These are phyloP conservation scores for Homarus americanus DNA, from an alignment of 1,140 invertebrate species.

Conservation along the genomic window DNA sequence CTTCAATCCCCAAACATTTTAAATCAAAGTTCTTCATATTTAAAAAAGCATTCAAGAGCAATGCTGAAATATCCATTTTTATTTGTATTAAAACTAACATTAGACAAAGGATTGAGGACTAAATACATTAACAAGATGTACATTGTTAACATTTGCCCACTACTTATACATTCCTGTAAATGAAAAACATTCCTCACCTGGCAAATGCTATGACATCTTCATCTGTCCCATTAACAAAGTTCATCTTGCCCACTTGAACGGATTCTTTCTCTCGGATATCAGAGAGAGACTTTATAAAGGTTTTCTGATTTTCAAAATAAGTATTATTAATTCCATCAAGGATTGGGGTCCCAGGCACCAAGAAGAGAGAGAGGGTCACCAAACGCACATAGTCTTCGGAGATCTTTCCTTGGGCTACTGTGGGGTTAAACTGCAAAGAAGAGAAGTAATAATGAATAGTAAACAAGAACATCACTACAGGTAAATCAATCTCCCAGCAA, in stretches of 20 bases:
- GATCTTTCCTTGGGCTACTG: constrained; percentile 9
- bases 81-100: background rate
- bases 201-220: constrained; percentile 51
- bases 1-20: no score
- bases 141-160: background rate
- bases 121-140: background rate
- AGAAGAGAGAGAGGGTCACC: constrained; percentile 51
- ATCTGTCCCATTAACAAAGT: constrained; percentile 26
- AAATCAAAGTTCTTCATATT: no score
- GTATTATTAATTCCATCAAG: constrained; percentile 31
- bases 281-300: constrained; percentile 30
- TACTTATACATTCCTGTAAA: background rate
- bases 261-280: constrained; percentile 53
- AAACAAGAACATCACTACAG: no score
- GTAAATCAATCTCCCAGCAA: no score
- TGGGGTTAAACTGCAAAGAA: constrained; percentile 58
- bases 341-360: constrained; percentile 56
- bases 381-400: background rate
- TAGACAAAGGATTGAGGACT: background rate
- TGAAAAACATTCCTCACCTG: constrained; percentile 17
- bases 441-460: no score
- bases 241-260: constrained; percentile 50
- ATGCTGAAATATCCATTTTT: no score
- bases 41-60: no score
- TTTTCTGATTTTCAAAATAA: constrained; percentile 25